Base-by-base conservation (phyloP, 2,797 vertebrate genomes). In the Malacoraja senta region DNA sequence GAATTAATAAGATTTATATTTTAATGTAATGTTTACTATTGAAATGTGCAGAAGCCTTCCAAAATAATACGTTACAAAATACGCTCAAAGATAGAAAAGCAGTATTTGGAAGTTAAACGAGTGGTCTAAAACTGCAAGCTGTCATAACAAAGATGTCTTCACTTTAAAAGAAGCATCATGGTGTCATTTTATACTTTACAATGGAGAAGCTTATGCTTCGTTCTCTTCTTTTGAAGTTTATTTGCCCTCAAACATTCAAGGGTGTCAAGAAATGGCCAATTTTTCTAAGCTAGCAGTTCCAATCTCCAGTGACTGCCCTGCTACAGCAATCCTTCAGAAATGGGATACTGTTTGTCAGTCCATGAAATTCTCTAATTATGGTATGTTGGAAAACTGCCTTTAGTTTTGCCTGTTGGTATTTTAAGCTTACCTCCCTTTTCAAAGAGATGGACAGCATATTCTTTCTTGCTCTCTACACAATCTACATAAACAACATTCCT, bases 321-420 rank as follows among this genome's bases (percentile, higher is more conserved):
- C 32, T 29, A 92, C 38, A 58, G 15, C 71, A 92, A 29, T 26
- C 38, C 90, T 92, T 92, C 72, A 92, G 71, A 92, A 92, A 21
- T 91, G 38, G 90, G 8, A 74, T 91, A 92, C 90, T 29, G 71
- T 53, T 92, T 92, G 71, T 76, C 68, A 92, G 38, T 92, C 71
- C 71, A 53, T 76, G 38, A 92, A 92, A 92, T n/a, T 71, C 90
- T 71, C 90, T 92, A 76, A 92, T 92, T 92, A 92, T 92, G 90
- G 90, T 17, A 74, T 92, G 38, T 92, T 92, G 90, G 90, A 58
- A 76, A 58, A 44, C 72, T 35, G 71, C 71, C 90, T 76, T 92
- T 53, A n/a, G 71, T 71, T 74, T 74, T n/a, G 71, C 38, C 90
- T 58, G 38, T 1, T 92, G 90, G 90, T 53, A 58, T 92, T 76